These are phyloP conservation scores for Platycercus adscitus DNA, from an alignment of 2,113 vertebrate genomes.

Conservation along the genomic window DNA sequence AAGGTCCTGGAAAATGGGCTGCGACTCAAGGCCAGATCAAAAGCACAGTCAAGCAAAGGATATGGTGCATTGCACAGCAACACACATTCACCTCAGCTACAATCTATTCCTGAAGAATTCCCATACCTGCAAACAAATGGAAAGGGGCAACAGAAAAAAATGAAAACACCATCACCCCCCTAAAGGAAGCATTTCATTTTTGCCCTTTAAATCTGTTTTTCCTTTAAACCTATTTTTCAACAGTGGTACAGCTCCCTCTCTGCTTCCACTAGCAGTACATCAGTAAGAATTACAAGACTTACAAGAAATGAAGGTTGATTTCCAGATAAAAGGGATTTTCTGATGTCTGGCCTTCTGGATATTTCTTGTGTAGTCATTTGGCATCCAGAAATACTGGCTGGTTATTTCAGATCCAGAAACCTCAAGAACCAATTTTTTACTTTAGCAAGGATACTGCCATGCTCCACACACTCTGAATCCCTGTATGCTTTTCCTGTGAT, in stretches of 20 bases:
- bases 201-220: neutral
- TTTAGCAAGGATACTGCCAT: neutral
- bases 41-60: neutral
- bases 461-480: neutral
- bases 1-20: neutral
- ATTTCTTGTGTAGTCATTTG: neutral
- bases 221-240: neutral
- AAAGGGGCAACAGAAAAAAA: neutral
- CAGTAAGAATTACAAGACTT: neutral
- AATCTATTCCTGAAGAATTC: neutral
- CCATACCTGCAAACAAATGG: neutral
- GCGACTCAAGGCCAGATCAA: neutral
- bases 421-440: neutral
- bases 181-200: neutral
- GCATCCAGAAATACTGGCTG: neutral
- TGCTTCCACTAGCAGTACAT: neutral
- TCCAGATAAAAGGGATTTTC: constrained; percentile 9
- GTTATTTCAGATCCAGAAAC: neutral
- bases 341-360: neutral
- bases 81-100: neutral
- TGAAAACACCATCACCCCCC: neutral
- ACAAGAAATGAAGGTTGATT: neutral
- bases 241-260: neutral
- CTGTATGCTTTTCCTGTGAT: neutral
- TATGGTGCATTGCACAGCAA: neutral